Conservation (phyloP, 2,888 invertebrate species). For the Sarcophaga caerulescens region DNA sequence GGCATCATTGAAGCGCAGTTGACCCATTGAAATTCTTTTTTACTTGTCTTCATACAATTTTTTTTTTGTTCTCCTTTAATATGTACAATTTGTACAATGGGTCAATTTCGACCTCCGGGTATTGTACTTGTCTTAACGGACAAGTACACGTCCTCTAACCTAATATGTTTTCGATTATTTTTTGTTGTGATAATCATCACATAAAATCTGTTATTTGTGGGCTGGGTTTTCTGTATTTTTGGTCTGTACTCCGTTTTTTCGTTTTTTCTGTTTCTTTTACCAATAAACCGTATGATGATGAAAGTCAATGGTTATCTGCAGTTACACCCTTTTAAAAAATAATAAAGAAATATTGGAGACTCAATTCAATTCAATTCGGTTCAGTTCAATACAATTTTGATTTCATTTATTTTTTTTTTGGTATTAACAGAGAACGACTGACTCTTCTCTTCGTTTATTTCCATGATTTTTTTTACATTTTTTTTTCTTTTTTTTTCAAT, state of each 20-base stretch:
- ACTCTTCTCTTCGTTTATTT: slow-evolving; percentile 38
- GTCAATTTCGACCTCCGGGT: too few relatives aligned
- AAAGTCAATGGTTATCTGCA: slow-evolving; percentile 58
- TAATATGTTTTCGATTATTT: slow-evolving; percentile 37
- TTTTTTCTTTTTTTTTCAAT: not conserved
- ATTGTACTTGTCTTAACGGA: too few relatives aligned
- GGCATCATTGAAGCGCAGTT: too few relatives aligned
- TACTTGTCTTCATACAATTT: slow-evolving; percentile 29
- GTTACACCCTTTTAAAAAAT: slow-evolving; percentile 57
- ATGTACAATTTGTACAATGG: too few relatives aligned
- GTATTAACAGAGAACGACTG: slow-evolving; percentile 19
- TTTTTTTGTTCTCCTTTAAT: slow-evolving; percentile 37
- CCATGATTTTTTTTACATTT: not conserved
- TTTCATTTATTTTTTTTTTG: slow-evolving; percentile 3
- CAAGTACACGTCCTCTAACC: too few relatives aligned
- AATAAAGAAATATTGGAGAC: slow-evolving; percentile 16
- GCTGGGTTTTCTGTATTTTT: slow-evolving; percentile 58
- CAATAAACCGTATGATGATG: slow-evolving; percentile 39
- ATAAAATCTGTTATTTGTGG: slow-evolving; percentile 65
- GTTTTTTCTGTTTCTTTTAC: not conserved
- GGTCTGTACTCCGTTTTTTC: not conserved
- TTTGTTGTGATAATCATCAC: slow-evolving; percentile 56
- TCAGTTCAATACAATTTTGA: slow-evolving; percentile 14
- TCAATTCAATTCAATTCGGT: slow-evolving; percentile 15
- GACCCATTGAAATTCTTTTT: not conserved